Evolutionary conservation across 2,797 vertebrate species (phyloP), one percentile per base, ranked within the genome.

Genomic region (Hydrocynus forskahlii): DNA sequence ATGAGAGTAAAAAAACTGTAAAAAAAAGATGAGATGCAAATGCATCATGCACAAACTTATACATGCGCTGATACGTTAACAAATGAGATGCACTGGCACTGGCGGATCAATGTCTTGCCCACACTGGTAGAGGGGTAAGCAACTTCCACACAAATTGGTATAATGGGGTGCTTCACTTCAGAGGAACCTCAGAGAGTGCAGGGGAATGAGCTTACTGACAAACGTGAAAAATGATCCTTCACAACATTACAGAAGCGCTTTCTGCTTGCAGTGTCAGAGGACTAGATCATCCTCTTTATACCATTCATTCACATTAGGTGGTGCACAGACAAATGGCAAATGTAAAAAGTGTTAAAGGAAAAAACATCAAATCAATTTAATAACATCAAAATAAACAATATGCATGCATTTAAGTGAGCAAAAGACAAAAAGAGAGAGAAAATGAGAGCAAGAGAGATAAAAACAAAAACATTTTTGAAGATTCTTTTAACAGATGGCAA

Each of bases 1-100:
- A 45, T 45, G 35, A 4, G 35, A 35, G 43, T 45, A 8, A 45
- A 45, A n/a, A 45, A 0, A 35, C 35, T 45, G 43, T 64, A 8
- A 23, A 67, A 75, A 75, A 88, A 81, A 71, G 52, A 70, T 21
- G 69, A 43, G 79, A 86, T 87, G 68, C 86, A 52, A 69, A 68
- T 23, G 63, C 78, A 25, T 45, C 78, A 78, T 84, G 82, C 82
- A 77, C 2, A 54, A 50, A 25, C 2, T 13, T 0, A 17, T 16
- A 48, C 45, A 48, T 12, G 45, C 10, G 4, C 8, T 52, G 14
- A 72, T 52, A 77, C 1, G 6, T 25, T 14, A 72, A 17, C 29
- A 55, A 72, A 55, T 55, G 45, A 4, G 5, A 72, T 35, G 25
- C 29, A 72, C 70, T 13, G 23, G n/a, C 68, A 70, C 68, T 50